phyloP scores from a whole-genome alignment of 2,888 invertebrate genomes.

The Dasypolia templi region DNA sequence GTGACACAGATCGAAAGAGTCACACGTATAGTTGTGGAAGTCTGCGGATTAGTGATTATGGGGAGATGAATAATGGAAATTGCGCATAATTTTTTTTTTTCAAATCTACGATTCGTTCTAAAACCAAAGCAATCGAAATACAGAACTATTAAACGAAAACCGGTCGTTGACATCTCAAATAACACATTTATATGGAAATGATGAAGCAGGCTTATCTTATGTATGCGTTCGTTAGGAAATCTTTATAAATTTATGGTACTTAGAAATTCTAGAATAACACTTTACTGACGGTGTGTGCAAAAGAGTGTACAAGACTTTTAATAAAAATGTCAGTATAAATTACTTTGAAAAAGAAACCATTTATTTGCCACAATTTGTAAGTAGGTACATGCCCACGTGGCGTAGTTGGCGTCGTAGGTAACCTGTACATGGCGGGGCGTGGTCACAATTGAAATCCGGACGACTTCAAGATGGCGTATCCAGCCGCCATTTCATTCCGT shows the following conservation, averaged over 20 bases:
- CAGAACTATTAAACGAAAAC: constrained; percentile 78
- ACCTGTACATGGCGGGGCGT: constrained; percentile 46
- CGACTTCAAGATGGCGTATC: constrained; percentile 67
- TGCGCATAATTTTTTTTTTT: constrained; percentile 11
- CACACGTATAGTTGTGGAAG: neutral
- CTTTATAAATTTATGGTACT: constrained; percentile 13
- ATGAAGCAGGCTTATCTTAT: constrained; percentile 56
- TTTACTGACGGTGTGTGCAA: neutral
- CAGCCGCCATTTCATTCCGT: constrained; percentile 71
- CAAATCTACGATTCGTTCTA: constrained; percentile 16
- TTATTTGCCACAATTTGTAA: neutral
- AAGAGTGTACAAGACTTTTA: neutral
- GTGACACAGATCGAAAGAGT: neutral
- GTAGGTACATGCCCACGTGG: constrained; percentile 1
- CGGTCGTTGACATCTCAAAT: constrained; percentile 73
- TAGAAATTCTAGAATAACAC: neutral
- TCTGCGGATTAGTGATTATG: neutral
- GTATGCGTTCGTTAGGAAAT: constrained; percentile 42
- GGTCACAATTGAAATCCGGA: constrained; percentile 60
- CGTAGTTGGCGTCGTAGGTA: constrained; percentile 40
- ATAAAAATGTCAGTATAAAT: neutral
- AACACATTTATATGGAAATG: constrained; percentile 81
- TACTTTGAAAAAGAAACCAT: neutral
- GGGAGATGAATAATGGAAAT: neutral
- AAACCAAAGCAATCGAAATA: constrained; percentile 58